phyloP scores from a whole-genome alignment of 1,140 invertebrate species.

The Adoxophyes honmai region DNA sequence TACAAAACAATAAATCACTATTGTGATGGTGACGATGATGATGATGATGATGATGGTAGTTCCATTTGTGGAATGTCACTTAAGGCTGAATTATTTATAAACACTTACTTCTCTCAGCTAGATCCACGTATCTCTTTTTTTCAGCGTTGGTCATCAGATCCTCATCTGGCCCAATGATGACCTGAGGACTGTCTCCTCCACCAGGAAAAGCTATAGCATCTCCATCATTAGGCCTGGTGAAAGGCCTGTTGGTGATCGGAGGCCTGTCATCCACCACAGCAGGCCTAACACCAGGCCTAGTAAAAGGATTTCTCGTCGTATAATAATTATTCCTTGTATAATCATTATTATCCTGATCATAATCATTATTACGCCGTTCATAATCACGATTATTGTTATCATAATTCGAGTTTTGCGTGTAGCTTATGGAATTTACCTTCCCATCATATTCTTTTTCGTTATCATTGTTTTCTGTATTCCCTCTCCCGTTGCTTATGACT shows the following conservation, averaged over 20 bases:
- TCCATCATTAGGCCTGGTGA: slow-evolving; percentile 20
- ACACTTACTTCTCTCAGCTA: slow-evolving; percentile 57
- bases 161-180: slow-evolving; percentile 50
- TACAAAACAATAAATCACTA: no score
- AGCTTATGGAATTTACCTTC: slow-evolving; percentile 10
- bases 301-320: slow-evolving; percentile 37
- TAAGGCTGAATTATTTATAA: no score
- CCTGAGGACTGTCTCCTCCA: slow-evolving; percentile 27
- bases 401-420: slow-evolving; percentile 4
- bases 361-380: not conserved
- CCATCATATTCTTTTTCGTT: slow-evolving; percentile 11
- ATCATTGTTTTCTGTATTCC: no score
- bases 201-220: slow-evolving; percentile 20
- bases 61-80: no score
- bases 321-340: slow-evolving; percentile 17
- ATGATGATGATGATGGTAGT: no score
- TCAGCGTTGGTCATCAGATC: slow-evolving; percentile 46
- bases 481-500: no score
- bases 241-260: slow-evolving; percentile 57
- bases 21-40: no score
- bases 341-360: not conserved
- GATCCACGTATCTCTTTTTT: slow-evolving; percentile 41
- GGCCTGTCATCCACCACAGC: slow-evolving; percentile 36
- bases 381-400: not conserved
- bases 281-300: slow-evolving; percentile 46